Conservation (phyloP, 1,140 invertebrate species). For the Panulirus ornatus region DNA sequence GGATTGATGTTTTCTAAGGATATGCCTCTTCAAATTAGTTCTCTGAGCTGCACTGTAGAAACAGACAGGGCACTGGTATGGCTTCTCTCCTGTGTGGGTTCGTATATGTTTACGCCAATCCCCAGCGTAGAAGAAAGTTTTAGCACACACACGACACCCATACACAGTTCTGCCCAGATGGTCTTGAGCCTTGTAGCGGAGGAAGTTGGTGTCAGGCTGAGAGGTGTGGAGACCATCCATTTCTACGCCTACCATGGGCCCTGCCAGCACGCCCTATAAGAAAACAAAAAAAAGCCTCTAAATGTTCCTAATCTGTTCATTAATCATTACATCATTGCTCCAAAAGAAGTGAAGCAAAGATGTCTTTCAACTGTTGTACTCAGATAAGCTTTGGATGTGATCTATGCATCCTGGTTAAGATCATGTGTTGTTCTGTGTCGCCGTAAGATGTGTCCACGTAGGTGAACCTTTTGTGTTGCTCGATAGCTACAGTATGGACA, state of each 20-base stretch:
- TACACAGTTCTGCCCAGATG: constrained; percentile 61
- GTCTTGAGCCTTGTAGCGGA: constrained; percentile 61
- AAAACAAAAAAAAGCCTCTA: constrained; percentile 62
- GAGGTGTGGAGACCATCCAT: constrained; percentile 43
- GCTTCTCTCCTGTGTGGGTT: constrained; percentile 61
- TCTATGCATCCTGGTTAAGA: constrained; percentile 39
- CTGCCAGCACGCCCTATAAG: constrained; percentile 67
- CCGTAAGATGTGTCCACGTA: constrained; percentile 60
- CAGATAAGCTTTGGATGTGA: not conserved
- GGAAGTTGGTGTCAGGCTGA: constrained; percentile 41
- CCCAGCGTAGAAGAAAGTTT: constrained; percentile 63
- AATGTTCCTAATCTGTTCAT: constrained; percentile 42
- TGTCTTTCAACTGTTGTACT: constrained; percentile 1
- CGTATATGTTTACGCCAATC: constrained; percentile 63
- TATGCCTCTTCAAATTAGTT: constrained; percentile 59
- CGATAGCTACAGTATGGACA: constrained; percentile 65
- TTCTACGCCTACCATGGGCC: constrained; percentile 59
- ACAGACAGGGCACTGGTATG: constrained; percentile 59
- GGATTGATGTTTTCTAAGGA: constrained; percentile 50
- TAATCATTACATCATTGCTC: constrained; percentile 25
- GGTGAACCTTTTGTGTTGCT: constrained; percentile 64
- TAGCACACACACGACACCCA: constrained; percentile 61
- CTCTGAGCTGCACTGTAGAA: constrained; percentile 56
- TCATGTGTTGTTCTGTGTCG: constrained; percentile 46
- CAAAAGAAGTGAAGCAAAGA: not conserved